phyloP scores from a whole-genome alignment of 2,113 vertebrate genomes.

The Picathartes gymnocephalus region DNA sequence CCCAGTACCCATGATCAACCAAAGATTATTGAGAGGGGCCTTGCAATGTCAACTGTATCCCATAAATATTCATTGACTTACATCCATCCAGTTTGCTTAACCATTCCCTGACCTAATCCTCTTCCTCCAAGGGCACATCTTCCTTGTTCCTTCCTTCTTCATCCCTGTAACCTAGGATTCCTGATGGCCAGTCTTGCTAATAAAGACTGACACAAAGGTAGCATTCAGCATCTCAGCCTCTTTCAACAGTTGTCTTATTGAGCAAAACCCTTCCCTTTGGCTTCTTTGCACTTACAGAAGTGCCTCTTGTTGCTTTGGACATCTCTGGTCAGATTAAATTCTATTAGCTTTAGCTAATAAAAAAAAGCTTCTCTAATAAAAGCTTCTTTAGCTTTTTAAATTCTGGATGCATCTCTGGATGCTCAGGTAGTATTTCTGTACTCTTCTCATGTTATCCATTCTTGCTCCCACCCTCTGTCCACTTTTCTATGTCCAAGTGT shows the following conservation, averaged over 20 bases:
- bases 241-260: background rate
- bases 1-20: rapidly evolving
- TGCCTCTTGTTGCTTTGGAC: background rate
- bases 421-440: background rate
- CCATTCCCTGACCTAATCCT: background rate
- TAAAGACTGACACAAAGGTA: background rate
- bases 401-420: too few relatives aligned
- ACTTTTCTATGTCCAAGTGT: background rate
- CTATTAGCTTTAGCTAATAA: background rate
- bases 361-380: too few relatives aligned
- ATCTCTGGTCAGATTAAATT: background rate
- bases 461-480: background rate
- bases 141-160: background rate
- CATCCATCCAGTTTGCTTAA: background rate
- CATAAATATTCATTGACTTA: background rate
- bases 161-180: background rate
- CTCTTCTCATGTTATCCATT: background rate
- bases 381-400: too few relatives aligned
- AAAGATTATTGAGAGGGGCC: background rate
- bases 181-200: background rate
- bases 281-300: background rate
- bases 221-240: background rate
- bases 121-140: background rate
- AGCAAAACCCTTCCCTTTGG: background rate
- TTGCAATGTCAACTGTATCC: background rate